Evolutionary conservation across 2,888 invertebrate genomes (phyloP), one percentile per base, ranked within the genome.

Genomic region (Synanthedon tipuliformis): DNA sequence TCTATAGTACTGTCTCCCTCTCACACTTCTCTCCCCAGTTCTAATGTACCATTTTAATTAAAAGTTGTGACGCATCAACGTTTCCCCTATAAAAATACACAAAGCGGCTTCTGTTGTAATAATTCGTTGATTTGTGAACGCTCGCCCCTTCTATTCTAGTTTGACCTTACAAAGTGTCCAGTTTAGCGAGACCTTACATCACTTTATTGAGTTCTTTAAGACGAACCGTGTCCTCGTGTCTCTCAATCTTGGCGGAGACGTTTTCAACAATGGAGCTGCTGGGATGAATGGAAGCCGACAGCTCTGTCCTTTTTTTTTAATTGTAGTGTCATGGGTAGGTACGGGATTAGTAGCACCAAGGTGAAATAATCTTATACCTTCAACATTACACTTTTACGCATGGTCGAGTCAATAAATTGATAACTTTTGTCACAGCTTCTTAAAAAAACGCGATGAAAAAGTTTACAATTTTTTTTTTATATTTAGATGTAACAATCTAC

Each of bases 41-140:
- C 72, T 74, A 81, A 79, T 75, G 79, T 71, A 70, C 77, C 72
- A 68, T 78, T 81, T 79, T 80, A 84, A 87, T 87, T 83, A 83
- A 85, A 85, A 85, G 69, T 79, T 83, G 82, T 85, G 84, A 85
- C 79, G 75, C 80, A 73, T 78, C 77, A 72, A 63, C 66, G 59
- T 71, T 69, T 65, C 74, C 77, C 75, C 72, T 71, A 54, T 54
- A 53, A 68, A 63, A 63, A 68, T 65, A 60, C 64, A 68, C 66
- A 73, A 68, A 73, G 69, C 66, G 57, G 56, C 34, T 61, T 64
- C 68, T 68, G 72, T 73, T 68, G 70, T 70, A 64, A 60, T 69
- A 68, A 75, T 71, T 64, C 73, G 73, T 77, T 80, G 78, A 81
- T 80, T 78, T 81, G 81, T 80, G 75, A 68, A 69, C 73, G 63